phyloP scores from a whole-genome alignment of 2,888 invertebrate species.

The Exephanes ischioxanthus region DNA sequence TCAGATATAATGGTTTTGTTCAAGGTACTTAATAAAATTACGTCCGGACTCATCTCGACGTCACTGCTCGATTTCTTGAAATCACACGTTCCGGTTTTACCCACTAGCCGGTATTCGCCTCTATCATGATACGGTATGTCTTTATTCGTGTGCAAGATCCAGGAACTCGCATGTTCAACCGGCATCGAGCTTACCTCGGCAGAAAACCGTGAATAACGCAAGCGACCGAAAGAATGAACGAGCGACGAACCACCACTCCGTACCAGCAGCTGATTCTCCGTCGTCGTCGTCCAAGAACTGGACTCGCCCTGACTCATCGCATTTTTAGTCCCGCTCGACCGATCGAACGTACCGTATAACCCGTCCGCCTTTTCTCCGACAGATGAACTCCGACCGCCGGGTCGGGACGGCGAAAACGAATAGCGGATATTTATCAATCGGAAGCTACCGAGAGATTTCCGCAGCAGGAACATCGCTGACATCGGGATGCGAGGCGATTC shows the following conservation, averaged over 20 bases:
- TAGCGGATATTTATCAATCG: conserved; percentile 49
- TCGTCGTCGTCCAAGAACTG: conserved; percentile 38
- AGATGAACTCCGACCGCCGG: conserved; percentile 37
- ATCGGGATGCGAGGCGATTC: background rate
- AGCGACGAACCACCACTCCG: conserved; percentile 46
- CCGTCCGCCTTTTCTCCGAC: conserved; percentile 15
- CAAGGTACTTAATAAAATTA: no score
- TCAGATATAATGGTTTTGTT: no score
- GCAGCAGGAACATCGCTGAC: conserved; percentile 7
- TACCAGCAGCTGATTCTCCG: conserved; percentile 31
- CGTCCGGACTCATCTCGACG: no score
- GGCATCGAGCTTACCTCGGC: conserved; percentile 74
- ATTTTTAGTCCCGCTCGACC: conserved; percentile 63
- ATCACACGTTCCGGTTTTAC: no score
- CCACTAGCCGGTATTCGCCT: no score
- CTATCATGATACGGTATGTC: background rate
- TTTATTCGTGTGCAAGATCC: background rate
- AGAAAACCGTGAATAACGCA: conserved; percentile 74
- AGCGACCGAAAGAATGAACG: conserved; percentile 55
- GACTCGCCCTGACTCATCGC: conserved; percentile 67
- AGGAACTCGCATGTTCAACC: conserved; percentile 12
- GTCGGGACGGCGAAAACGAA: conserved; percentile 24
- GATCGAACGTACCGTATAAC: conserved; percentile 33
- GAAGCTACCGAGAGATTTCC: conserved; percentile 10
- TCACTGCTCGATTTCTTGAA: no score